These are phyloP conservation scores for Sebastes steindachneri DNA, from an alignment of 2,797 vertebrate species.

Conservation along the genomic window DNA sequence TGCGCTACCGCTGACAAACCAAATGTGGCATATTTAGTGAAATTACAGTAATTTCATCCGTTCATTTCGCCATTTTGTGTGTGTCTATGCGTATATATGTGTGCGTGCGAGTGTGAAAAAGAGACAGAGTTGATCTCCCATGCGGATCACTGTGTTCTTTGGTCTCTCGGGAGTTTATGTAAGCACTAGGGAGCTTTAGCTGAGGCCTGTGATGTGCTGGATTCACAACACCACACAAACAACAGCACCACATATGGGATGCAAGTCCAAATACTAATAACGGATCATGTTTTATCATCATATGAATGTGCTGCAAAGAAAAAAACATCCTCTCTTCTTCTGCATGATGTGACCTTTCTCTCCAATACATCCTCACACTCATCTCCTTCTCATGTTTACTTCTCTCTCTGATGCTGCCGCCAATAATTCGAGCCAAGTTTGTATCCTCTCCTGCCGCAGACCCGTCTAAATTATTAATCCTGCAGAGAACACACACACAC, in stretches of 20 bases:
- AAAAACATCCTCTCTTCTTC: background rate
- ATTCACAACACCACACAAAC: conserved; percentile 18
- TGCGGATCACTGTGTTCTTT: conserved; percentile 33
- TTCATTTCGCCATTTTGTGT: background rate
- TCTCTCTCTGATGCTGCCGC: conserved; percentile 4
- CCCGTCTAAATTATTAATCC: conserved; percentile 64
- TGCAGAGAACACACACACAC: conserved; percentile 31
- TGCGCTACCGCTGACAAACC: background rate
- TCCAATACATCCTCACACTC: background rate
- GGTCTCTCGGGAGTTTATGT: conserved; percentile 50
- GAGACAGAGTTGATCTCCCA: background rate
- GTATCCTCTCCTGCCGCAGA: conserved; percentile 33
- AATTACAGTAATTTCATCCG: background rate
- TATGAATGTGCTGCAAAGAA: background rate
- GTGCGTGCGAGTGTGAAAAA: conserved; percentile 7
- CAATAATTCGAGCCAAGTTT: conserved; percentile 34
- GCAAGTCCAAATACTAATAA: background rate
- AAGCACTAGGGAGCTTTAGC: conserved; percentile 60
- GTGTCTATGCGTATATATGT: background rate
- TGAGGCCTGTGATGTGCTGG: conserved; percentile 9
- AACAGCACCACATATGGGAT: background rate
- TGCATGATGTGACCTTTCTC: conserved; percentile 25
- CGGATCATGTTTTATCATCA: background rate
- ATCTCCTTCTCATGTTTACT: conserved; percentile 25
- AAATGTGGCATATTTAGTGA: background rate